Evolutionary conservation across 2,888 invertebrate species (phyloP), one percentile per base, ranked within the genome.

Genomic region (Capitulum mitella): DNA sequence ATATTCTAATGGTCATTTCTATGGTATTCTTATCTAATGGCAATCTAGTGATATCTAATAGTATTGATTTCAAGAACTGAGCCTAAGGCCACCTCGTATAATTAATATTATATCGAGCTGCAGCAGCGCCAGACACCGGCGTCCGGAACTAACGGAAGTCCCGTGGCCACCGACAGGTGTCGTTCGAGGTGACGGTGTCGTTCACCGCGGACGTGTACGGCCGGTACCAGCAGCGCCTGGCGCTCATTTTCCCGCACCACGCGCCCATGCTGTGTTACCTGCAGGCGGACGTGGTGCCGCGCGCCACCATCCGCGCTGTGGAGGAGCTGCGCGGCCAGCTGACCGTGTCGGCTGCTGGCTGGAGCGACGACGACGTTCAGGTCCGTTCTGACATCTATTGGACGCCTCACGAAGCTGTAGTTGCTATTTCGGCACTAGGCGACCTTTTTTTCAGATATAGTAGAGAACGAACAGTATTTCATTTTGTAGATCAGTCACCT

Each of bases 151-250:
- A n/a, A n/a, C 29, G n/a, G 58, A 58, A 16, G 12, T 29, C 14
- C 29, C 29, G n/a, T 16, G 5, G 32, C 1, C 14, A n/a, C 64
- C 64, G 64, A 16, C 70, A 70, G 70, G 70, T 70, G 70, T 8
- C 22, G 34, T 70, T 70, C 37, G 70, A 37, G 37, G 2, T 70
- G 37, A 37, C 70, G 37, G 70, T 70, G 37, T 3, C 70, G 6
- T 70, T 70, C 70, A 19, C 26, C 12, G 16, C 70, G 70, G 70
- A 70, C 70, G 70, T 70, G 37, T 70, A 70, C 70, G 70, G 70
- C 37, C 3, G 6, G 19, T 70, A 70, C 22, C 37, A 22, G 22
- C 70, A 70, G 70, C 70, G 37, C 22, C 37, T 70, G 34, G 70
- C 70, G 22, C 22, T 70, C 22, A 37, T 70, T 22, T 70, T 70